Conservation (phyloP, 1,140 invertebrate genomes). For the Proales similis region DNA sequence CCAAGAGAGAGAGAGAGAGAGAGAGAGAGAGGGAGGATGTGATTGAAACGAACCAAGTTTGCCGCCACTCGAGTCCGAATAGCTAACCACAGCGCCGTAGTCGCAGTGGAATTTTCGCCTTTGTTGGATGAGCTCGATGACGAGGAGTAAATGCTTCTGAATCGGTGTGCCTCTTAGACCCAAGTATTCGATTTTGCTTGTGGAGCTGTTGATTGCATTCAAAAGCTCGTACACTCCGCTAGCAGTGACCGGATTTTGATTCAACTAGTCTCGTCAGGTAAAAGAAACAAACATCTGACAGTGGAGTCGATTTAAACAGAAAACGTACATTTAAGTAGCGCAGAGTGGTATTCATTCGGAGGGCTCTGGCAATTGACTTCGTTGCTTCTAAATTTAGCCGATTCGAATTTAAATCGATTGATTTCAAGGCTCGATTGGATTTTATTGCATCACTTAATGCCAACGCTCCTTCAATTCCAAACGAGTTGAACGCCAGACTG, state of each 20-base stretch:
- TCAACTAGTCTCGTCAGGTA: background rate
- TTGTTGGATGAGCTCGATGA: constrained; percentile 26
- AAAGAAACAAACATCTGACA: background rate
- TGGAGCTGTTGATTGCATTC: constrained; percentile 3
- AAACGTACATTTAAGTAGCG: constrained; percentile 8
- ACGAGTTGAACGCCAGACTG: constrained; percentile 16
- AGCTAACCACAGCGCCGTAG: constrained; percentile 3
- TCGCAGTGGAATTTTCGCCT: constrained; percentile 35
- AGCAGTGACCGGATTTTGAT: constrained; percentile 11
- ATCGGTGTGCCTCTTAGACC: constrained; percentile 31
- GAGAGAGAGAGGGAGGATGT: no score
- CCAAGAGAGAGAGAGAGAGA: no score
- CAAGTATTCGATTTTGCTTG: constrained; percentile 22
- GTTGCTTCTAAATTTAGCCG: constrained; percentile 4
- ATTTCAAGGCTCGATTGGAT: constrained; percentile 18
- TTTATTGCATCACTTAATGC: constrained; percentile 24
- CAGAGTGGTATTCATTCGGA: constrained; percentile 1
- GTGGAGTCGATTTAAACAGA: background rate
- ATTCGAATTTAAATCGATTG: constrained; percentile 6
- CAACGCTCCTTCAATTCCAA: constrained; percentile 17
- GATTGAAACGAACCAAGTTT: no score
- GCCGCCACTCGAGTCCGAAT: constrained; percentile 20
- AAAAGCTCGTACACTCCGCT: constrained; percentile 24
- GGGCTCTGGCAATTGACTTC: background rate
- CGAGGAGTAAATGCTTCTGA: constrained; percentile 25